Evolutionary conservation across 1,140 invertebrate genomes (phyloP).

Genomic region (Drosophila orosa): DNA sequence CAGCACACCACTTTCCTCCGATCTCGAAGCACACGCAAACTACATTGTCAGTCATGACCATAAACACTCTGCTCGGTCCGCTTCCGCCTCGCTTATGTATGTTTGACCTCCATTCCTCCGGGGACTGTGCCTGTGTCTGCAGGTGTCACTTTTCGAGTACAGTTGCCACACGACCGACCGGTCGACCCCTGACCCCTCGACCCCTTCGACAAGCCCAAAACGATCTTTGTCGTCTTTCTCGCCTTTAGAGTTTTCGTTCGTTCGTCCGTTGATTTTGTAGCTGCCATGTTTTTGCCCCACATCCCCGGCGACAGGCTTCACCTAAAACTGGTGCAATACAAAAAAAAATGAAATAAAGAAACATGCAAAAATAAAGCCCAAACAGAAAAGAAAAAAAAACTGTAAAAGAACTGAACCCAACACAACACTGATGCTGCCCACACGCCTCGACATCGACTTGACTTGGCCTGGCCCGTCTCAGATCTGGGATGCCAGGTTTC

Average conservation of each 20-base stretch:
- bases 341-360: slow-evolving; percentile 18
- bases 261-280: slow-evolving; percentile 37
- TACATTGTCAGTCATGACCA: slow-evolving; percentile 38
- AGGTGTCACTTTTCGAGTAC: slow-evolving; percentile 50
- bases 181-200: slow-evolving; percentile 29
- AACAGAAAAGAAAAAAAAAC: neutral
- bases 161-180: slow-evolving; percentile 44
- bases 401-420: slow-evolving; percentile 30
- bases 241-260: slow-evolving; percentile 26
- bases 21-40: slow-evolving; percentile 32
- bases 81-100: slow-evolving; percentile 33
- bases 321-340: slow-evolving; percentile 42
- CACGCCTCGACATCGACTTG: slow-evolving; percentile 45
- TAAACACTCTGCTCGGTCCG: slow-evolving; percentile 21
- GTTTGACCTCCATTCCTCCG: slow-evolving; percentile 35
- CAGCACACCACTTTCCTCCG: slow-evolving; percentile 1
- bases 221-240: slow-evolving; percentile 42
- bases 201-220: slow-evolving; percentile 6
- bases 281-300: slow-evolving; percentile 39
- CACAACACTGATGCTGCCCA: slow-evolving; percentile 42
- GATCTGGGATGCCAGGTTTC: slow-evolving; percentile 22
- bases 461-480: slow-evolving; percentile 30
- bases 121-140: slow-evolving; percentile 23
- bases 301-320: slow-evolving; percentile 46
- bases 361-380: slow-evolving; percentile 38